phyloP scores from a whole-genome alignment of 2,797 vertebrate species.

The Acrossocheilus wenchowensis region DNA sequence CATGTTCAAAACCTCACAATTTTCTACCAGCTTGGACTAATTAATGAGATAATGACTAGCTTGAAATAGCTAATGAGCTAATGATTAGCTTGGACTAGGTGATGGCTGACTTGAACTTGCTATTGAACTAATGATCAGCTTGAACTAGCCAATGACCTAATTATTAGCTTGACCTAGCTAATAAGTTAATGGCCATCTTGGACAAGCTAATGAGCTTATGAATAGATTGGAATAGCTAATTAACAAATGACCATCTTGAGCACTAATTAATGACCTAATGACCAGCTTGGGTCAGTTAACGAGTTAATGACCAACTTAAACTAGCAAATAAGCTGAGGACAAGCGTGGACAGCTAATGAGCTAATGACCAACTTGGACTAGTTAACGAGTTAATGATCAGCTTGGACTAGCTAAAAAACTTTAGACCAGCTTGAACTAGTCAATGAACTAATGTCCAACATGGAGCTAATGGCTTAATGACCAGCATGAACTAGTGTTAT shows the following conservation, averaged over 20 bases:
- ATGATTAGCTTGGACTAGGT: background rate
- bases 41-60: background rate
- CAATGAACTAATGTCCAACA: background rate
- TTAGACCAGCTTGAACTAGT: background rate
- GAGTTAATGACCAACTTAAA: background rate
- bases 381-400: background rate
- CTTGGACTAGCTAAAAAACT: background rate
- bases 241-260: background rate
- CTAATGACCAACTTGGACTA: background rate
- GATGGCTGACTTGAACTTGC: background rate
- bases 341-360: background rate
- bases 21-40: background rate
- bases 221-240: background rate
- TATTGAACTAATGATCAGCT: background rate
- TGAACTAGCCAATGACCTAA: background rate
- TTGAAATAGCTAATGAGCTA: background rate
- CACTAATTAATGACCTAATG: background rate
- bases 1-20: background rate
- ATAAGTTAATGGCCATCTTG: background rate
- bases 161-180: background rate
- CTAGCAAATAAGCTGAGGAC: background rate
- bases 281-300: background rate
- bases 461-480: no score
- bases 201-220: background rate
- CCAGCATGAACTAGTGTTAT: no score